Percentiles rank a stretch among this genome's conserved stretches.
Conservation (phyloP, 2,113 vertebrate genomes). For the Syngnathus scovelli region DNA sequence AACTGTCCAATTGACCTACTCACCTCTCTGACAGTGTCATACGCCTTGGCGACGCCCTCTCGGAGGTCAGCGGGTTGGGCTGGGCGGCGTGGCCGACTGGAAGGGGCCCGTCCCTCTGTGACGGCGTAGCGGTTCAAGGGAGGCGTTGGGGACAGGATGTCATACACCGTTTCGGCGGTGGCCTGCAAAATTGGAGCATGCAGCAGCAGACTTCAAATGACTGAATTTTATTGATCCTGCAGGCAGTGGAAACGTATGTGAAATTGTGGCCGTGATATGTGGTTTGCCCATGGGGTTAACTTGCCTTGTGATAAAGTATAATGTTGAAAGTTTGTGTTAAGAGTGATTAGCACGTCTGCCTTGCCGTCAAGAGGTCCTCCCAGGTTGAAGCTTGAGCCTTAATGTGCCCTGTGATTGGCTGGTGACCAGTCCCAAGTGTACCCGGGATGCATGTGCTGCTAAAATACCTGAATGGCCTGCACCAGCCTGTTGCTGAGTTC, state of each 20-base stretch:
- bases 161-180: conserved; percentile 88
- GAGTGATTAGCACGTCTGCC: neutral
- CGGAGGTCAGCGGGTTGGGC: conserved; percentile 85
- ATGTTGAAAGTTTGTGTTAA: neutral
- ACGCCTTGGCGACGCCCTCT: conserved; percentile 88
- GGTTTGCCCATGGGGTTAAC: neutral
- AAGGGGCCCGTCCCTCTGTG: conserved; percentile 72
- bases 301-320: neutral
- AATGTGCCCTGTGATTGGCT: neutral
- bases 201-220: neutral
- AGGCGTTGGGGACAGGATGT: conserved; percentile 85
- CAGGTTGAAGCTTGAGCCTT: too few relatives aligned
- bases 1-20: neutral
- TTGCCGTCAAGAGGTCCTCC: neutral
- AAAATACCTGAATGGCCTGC: conserved; percentile 84
- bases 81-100: conserved; percentile 67
- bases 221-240: neutral
- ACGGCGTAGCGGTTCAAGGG: conserved; percentile 75
- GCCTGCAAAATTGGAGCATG: conserved; percentile 63
- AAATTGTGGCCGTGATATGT: neutral
- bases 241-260: neutral
- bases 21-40: conserved; percentile 87
- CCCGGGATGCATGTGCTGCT: neutral
- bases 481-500: conserved; percentile 90
- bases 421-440: neutral